Base-by-base conservation (phyloP, 2,113 vertebrate genomes). In the Bothrops jararaca region DNA sequence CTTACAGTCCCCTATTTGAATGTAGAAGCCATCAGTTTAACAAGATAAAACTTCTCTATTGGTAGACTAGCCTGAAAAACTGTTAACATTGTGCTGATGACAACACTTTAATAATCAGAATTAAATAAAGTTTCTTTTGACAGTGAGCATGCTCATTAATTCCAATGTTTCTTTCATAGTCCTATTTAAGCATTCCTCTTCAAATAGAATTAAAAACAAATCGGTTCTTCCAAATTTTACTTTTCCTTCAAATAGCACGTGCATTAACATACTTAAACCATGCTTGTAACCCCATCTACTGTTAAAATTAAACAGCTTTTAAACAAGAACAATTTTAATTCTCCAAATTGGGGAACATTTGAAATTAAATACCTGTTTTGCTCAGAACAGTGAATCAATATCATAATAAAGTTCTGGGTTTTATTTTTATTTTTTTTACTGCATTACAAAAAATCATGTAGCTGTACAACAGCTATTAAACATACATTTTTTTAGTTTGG, bases 381-480 rank as follows among this genome's bases (percentile, higher is more conserved):
- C 74, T 97, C 92, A 96, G 95, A 95, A 97, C 95, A 96, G 91
- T 97, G 96, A 97, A 97, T 95, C 93, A 94, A 97, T 95, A 94
- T 54, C 90, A 92, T 96, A 94, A 97, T 97, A 97, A 98, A 98
- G 97, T 89, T 96, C 91, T 5, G 95, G 95, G 92, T 94, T 96
- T 95, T 92, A 57, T 89, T 56, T 57, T 53, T 56, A 24, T 97
- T 96, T 95, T 96, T 97, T 93, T 96, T 94, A 91, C 74, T 94
- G 94, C 96, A 96, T 50, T 95, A 97, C 94, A 95, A 39, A 85
- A 7, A 57, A 54, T n/a, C 6, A 64, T 95, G 93, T 97, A 97
- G 97, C 97, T 97, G 95, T 97, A 97, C 95, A 98, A 96, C 96
- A 97, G 96, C 92, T 97, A 96, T 94, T 95, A 95, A 97, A 97